phyloP scores from a whole-genome alignment of 2,797 vertebrate species.

The Molothrus ater region DNA sequence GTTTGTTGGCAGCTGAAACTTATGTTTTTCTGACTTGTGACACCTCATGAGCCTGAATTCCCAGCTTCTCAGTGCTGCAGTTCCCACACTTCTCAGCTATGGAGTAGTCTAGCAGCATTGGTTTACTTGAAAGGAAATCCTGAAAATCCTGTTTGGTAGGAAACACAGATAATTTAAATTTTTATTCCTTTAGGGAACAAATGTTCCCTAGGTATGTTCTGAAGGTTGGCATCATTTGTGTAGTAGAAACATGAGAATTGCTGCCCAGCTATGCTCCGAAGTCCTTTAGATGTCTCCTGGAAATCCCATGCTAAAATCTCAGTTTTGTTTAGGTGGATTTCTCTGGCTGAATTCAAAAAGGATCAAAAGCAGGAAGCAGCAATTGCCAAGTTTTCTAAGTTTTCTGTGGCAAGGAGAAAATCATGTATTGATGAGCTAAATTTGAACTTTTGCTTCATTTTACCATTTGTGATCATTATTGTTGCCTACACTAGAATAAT shows the following conservation, averaged over 20 bases:
- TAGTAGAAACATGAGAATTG: background rate
- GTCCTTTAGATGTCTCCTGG: background rate
- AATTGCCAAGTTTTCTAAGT: constrained; percentile 12
- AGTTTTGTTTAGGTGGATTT: background rate
- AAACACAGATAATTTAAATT: constrained; percentile 11
- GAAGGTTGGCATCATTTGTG: background rate
- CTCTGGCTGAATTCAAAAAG: background rate
- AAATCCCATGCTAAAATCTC: background rate
- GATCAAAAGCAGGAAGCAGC: background rate
- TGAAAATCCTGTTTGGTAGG: constrained; percentile 36
- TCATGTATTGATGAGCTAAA: constrained; percentile 10
- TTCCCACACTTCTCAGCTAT: background rate
- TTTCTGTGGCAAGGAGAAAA: background rate
- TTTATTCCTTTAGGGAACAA: constrained; percentile 14
- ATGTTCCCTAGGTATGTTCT: background rate
- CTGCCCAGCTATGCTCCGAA: background rate
- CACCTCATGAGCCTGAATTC: background rate
- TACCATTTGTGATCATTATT: constrained; percentile 12
- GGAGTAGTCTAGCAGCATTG: background rate
- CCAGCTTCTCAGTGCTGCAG: background rate
- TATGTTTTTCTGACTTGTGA: background rate
- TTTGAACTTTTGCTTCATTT: constrained; percentile 27
- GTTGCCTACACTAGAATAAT: constrained; percentile 9
- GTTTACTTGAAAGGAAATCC: constrained; percentile 7
- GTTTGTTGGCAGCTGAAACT: background rate